phyloP scores from a whole-genome alignment of 2,797 vertebrate genomes.

The Tarsius wallacei region DNA sequence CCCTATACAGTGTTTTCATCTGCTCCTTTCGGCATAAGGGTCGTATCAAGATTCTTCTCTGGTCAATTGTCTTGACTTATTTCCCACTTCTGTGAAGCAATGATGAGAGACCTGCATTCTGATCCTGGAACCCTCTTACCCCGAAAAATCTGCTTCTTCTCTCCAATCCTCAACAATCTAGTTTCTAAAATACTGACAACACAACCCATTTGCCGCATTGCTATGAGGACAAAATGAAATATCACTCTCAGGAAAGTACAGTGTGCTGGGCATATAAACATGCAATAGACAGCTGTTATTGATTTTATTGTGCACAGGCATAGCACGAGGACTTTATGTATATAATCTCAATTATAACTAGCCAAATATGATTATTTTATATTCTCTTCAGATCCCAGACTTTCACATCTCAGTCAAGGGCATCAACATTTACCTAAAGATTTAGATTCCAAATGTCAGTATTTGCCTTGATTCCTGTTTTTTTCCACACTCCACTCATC shows the following conservation, averaged over 20 bases:
- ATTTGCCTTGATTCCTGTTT: neutral
- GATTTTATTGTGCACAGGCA: neutral
- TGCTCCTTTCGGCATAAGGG: neutral
- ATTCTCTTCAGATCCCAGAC: neutral
- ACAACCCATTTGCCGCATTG: neutral
- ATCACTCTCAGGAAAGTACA: neutral
- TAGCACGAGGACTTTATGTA: neutral
- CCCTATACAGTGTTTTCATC: neutral
- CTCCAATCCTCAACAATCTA: neutral
- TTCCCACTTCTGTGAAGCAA: neutral
- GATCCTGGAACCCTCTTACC: neutral
- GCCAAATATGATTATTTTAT: slow-evolving; percentile 19
- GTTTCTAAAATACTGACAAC: neutral
- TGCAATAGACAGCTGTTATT: neutral
- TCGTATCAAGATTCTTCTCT: neutral
- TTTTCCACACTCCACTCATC: neutral
- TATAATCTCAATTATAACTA: slow-evolving; percentile 19
- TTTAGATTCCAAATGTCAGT: slow-evolving; percentile 30
- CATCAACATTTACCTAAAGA: neutral
- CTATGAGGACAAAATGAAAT: slow-evolving; percentile 11
- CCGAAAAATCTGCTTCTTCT: slow-evolving; percentile 29
- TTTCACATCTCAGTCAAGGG: slow-evolving; percentile 4
- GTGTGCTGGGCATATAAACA: neutral
- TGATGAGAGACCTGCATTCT: neutral
- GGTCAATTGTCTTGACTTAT: neutral